Evolutionary conservation across 2,797 vertebrate genomes (phyloP).

Genomic region (Austrolebias charrua): DNA sequence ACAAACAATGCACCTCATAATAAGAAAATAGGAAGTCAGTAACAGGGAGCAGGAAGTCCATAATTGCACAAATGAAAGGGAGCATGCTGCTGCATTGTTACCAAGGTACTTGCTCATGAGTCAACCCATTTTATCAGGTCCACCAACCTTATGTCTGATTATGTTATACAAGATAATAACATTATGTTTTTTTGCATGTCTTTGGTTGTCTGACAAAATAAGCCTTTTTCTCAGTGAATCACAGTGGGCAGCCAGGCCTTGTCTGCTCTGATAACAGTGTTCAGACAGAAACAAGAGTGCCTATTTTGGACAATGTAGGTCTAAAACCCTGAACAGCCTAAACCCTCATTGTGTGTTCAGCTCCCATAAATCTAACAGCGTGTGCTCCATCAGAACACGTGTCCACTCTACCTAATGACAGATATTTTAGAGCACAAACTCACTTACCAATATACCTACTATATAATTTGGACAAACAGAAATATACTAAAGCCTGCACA

Average conservation of each 20-base stretch:
- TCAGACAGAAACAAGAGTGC: slow-evolving; percentile 49
- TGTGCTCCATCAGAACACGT: slow-evolving; percentile 40
- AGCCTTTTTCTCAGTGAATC: slow-evolving; percentile 40
- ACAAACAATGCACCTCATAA: slow-evolving; percentile 9
- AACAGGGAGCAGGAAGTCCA: neutral
- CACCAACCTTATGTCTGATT: slow-evolving; percentile 23
- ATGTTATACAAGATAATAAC: slow-evolving; percentile 16
- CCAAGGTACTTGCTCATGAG: neutral
- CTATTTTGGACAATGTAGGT: slow-evolving; percentile 38
- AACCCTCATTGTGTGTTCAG: slow-evolving; percentile 11
- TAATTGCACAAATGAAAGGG: slow-evolving; percentile 18
- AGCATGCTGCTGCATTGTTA: neutral
- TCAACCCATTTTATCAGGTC: slow-evolving; percentile 10
- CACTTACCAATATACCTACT: slow-evolving; percentile 17
- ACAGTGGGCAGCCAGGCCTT: slow-evolving; percentile 43
- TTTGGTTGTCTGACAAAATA: slow-evolving; percentile 13
- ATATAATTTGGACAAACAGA: neutral
- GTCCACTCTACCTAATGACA: slow-evolving; percentile 50
- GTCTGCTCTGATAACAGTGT: slow-evolving; percentile 53
- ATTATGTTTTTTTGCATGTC: slow-evolving; percentile 16
- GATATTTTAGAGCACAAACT: slow-evolving; percentile 26
- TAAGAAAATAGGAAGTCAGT: slow-evolving; percentile 8
- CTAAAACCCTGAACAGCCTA: slow-evolving; percentile 23
- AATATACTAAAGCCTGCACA: neutral
- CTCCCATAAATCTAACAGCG: slow-evolving; percentile 38